phyloP scores from a whole-genome alignment of 2,888 invertebrate species.

The Macropis europaea region DNA sequence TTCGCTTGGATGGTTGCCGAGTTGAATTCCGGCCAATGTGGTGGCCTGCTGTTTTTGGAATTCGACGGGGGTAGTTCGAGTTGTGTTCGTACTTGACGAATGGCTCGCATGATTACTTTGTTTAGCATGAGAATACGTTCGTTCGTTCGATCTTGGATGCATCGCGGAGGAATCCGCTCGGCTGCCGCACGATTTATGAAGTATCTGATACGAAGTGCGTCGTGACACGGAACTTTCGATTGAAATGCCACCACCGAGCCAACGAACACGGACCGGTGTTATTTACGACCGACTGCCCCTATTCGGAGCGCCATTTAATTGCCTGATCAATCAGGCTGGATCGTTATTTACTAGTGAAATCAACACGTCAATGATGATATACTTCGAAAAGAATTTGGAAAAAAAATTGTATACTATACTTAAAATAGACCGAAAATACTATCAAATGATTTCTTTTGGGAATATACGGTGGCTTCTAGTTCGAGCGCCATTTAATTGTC shows the following conservation, averaged over 20 bases:
- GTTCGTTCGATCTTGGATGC: constrained; percentile 30
- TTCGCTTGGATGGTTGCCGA: constrained; percentile 61
- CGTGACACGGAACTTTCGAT: constrained; percentile 29
- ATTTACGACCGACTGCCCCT: constrained; percentile 25
- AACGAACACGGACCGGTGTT: background rate
- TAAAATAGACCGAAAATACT: no score
- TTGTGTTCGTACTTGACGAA: constrained; percentile 53
- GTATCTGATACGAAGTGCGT: constrained; percentile 34
- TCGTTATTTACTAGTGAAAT: constrained; percentile 4
- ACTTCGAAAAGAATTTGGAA: no score
- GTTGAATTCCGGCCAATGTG: constrained; percentile 64
- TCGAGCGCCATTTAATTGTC: constrained; percentile 34
- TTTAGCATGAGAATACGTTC: constrained; percentile 51
- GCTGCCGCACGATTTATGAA: constrained; percentile 39
- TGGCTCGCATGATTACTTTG: constrained; percentile 57
- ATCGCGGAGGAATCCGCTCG: background rate
- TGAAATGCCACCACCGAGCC: background rate
- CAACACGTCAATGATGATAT: no score
- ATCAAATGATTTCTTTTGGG: no score
- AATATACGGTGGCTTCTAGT: background rate
- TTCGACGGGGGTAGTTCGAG: constrained; percentile 55
- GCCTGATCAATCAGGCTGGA: constrained; percentile 31
- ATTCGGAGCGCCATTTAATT: constrained; percentile 28
- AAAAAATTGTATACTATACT: no score
- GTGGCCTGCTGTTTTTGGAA: constrained; percentile 57